Evolutionary conservation across 2,797 vertebrate genomes (phyloP).

Genomic region (Gastrophryne carolinensis): DNA sequence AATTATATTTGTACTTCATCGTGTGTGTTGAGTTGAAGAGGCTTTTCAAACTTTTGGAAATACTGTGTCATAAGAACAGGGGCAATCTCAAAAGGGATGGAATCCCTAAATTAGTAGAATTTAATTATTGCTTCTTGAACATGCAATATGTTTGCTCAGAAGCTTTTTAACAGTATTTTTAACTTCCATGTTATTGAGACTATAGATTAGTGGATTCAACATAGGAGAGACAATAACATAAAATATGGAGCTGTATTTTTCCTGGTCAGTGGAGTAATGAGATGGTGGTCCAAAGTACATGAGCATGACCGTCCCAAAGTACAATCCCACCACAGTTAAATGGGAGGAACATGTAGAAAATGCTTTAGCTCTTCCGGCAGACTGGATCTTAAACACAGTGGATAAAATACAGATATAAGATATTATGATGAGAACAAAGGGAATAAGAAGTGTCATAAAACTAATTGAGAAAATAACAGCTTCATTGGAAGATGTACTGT

Average conservation of each 20-base stretch:
- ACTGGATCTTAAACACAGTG: conserved; percentile 15
- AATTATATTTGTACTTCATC: too few relatives aligned
- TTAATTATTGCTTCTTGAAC: too few relatives aligned
- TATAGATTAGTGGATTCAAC: conserved; percentile 35
- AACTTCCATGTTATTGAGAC: conserved; percentile 23
- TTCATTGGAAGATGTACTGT: conserved; percentile 51
- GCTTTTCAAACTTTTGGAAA: too few relatives aligned
- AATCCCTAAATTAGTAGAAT: too few relatives aligned
- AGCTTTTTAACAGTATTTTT: not conserved
- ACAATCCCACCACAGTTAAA: conserved; percentile 18
- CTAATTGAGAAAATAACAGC: conserved; percentile 1
- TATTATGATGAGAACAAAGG: conserved; percentile 11
- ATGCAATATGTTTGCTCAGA: too few relatives aligned
- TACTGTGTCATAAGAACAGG: too few relatives aligned
- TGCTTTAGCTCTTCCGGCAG: not conserved
- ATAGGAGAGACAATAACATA: conserved; percentile 29
- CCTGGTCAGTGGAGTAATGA: not conserved
- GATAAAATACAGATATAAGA: conserved; percentile 14
- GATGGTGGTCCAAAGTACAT: conserved; percentile 27
- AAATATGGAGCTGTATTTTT: conserved; percentile 40
- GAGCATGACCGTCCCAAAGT: conserved; percentile 19
- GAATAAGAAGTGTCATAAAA: conserved; percentile 16
- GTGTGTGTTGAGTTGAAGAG: too few relatives aligned
- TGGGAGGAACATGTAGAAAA: conserved; percentile 35
- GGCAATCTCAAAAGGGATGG: too few relatives aligned